Conservation (phyloP, 1,140 invertebrate genomes). For the Drosophila insularis region DNA sequence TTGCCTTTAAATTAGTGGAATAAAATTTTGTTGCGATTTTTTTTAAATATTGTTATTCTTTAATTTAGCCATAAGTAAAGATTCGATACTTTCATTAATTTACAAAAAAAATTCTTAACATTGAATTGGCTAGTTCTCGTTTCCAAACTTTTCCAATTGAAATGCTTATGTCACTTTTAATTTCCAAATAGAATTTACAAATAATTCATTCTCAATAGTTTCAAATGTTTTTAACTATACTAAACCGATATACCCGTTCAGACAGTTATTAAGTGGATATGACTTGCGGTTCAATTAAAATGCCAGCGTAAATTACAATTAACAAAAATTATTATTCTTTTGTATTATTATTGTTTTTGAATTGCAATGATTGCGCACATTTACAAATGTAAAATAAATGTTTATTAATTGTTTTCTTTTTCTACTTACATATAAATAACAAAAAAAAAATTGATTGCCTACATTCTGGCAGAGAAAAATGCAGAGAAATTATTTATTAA, state of each 20-base stretch:
- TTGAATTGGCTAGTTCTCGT: too few species aligned
- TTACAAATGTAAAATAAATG: conserved; percentile 45
- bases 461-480: conserved; percentile 24
- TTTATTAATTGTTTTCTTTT: conserved; percentile 56
- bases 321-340: conserved; percentile 33
- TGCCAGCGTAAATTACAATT: conserved; percentile 53
- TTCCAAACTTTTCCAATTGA: too few species aligned
- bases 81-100: too few species aligned
- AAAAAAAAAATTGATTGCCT: conserved; percentile 51
- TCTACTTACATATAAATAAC: conserved; percentile 50
- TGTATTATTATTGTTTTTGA: conserved; percentile 10
- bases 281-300: conserved; percentile 28
- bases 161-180: too few species aligned
- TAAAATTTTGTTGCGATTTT: too few species aligned
- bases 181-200: too few species aligned
- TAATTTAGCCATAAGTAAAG: too few species aligned
- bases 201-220: too few species aligned
- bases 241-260: not conserved
- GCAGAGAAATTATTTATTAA: conserved; percentile 40
- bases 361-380: conserved; percentile 36
- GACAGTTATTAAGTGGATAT: not conserved
- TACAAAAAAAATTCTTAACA: too few species aligned
- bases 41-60: too few species aligned
- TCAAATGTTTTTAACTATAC: too few species aligned
- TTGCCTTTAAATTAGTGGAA: too few species aligned